Percentiles rank a stretch among this genome's conserved stretches.
phyloP scores from a whole-genome alignment of 2,797 vertebrate genomes.

The Danio choprae region DNA sequence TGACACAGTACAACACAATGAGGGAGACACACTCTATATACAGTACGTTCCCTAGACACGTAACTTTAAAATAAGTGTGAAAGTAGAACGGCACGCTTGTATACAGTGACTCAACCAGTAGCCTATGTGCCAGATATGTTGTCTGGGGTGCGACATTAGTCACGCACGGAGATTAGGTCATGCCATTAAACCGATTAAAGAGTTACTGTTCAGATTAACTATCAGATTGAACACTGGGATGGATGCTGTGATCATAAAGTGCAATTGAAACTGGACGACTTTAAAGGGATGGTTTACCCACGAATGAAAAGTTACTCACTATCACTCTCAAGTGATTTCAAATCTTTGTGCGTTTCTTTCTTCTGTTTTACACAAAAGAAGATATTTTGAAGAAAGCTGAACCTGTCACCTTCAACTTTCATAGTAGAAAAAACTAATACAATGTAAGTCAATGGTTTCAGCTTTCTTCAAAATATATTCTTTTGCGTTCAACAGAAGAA shows the following conservation, averaged over 20 bases:
- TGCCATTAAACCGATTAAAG: slow-evolving; percentile 20
- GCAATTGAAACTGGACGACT: not conserved
- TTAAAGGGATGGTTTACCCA: not conserved
- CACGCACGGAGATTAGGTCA: slow-evolving; percentile 19
- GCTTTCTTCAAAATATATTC: no score
- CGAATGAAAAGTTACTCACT: no score
- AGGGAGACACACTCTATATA: not conserved
- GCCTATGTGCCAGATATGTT: not conserved
- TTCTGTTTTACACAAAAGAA: no score
- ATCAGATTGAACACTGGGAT: slow-evolving; percentile 13
- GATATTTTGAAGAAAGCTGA: no score
- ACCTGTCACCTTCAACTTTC: no score
- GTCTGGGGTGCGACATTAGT: slow-evolving; percentile 31
- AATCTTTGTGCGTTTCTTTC: no score
- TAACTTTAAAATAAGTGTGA: not conserved
- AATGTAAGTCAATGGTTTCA: no score
- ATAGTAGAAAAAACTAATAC: no score
- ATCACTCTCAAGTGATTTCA: no score
- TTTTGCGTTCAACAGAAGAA: no score
- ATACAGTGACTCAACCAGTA: slow-evolving; percentile 9
- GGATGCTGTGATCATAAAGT: not conserved
- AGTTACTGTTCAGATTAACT: slow-evolving; percentile 32
- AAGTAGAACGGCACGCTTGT: not conserved
- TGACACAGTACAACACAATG: slow-evolving; percentile 65
- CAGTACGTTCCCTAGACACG: not conserved